Percentiles rank a stretch among this genome's conserved stretches.
phyloP scores from a whole-genome alignment of 2,113 vertebrate species.

The Xenus cinereus region DNA sequence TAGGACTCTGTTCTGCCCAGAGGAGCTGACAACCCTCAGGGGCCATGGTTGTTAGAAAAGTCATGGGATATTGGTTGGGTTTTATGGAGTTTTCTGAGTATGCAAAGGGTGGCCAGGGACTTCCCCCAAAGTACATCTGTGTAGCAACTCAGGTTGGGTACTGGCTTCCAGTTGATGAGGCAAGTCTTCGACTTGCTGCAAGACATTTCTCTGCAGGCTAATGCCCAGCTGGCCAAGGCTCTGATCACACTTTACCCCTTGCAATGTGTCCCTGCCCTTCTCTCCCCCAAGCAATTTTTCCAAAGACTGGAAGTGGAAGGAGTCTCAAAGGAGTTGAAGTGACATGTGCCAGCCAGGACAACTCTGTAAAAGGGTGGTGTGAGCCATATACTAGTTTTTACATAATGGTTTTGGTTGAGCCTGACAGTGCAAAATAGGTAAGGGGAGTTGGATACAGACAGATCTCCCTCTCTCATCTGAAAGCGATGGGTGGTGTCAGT shows the following conservation, averaged over 20 bases:
- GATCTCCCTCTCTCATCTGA: no score
- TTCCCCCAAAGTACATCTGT: no score
- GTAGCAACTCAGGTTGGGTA: no score
- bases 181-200: not conserved
- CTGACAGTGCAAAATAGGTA: no score
- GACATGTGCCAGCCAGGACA: not conserved
- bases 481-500: no score
- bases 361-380: not conserved
- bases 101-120: no score
- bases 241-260: not conserved
- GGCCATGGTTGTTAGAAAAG: no score
- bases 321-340: not conserved
- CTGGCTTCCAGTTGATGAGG: not conserved
- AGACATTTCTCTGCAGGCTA: not conserved
- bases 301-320: not conserved
- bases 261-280: not conserved
- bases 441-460: no score
- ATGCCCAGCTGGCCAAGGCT: not conserved
- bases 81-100: no score
- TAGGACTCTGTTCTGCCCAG: rapidly evolving
- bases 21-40: not conserved
- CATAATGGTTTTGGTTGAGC: no score
- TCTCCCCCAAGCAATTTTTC: not conserved
- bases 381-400: no score
- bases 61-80: no score